These are phyloP conservation scores for Lepidochitona cinerea DNA, from an alignment of 2,888 invertebrate species.

Conservation along the genomic window DNA sequence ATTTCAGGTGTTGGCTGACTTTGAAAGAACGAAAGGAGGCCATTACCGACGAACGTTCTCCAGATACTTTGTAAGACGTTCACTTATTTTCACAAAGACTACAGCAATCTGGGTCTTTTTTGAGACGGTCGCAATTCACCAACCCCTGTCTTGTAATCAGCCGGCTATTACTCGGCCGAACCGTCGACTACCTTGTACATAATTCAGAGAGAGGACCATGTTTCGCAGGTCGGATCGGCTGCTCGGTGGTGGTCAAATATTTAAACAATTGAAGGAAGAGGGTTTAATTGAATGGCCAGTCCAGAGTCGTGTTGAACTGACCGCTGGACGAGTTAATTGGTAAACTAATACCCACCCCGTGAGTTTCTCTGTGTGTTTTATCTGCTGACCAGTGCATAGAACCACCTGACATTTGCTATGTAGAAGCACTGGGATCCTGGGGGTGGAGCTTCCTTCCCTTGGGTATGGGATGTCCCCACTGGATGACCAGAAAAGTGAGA, in stretches of 20 bases:
- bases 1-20: neutral
- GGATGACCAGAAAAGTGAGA: neutral
- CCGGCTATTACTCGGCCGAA: too few species aligned
- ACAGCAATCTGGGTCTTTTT: too few species aligned
- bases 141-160: too few species aligned
- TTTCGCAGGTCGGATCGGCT: too few species aligned
- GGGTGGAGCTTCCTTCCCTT: neutral
- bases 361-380: neutral
- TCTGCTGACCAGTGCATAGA: neutral
- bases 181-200: too few species aligned
- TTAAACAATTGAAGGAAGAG: neutral
- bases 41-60: too few species aligned
- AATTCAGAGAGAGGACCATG: too few species aligned
- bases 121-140: too few species aligned
- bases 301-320: neutral
- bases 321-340: neutral
- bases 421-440: neutral
- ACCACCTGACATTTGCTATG: neutral
- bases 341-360: conserved; percentile 3
- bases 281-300: neutral
- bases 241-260: conserved; percentile 1
- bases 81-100: too few species aligned
- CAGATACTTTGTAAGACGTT: too few species aligned
- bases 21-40: too few species aligned
- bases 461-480: conserved; percentile 2